A percentile compares a stretch with the other conserved stretches of the same genome.
These are phyloP conservation scores for Thera britannica DNA, from an alignment of 2,888 invertebrate species.

Conservation along the genomic window DNA sequence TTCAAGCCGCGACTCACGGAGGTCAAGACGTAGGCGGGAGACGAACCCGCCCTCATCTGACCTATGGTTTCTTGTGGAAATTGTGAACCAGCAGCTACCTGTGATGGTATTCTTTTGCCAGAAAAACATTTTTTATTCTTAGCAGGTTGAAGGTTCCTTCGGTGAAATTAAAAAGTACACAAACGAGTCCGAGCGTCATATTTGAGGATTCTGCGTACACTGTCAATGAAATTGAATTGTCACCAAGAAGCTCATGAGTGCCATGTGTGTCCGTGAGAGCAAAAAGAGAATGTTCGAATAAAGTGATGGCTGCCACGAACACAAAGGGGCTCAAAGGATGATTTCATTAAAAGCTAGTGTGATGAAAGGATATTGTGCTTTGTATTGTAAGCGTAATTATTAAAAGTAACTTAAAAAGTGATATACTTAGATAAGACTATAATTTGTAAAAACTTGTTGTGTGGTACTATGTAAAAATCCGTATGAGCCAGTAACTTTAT, in stretches of 20 bases:
- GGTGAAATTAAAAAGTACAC: no score
- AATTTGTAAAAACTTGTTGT: neutral
- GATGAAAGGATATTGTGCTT: neutral
- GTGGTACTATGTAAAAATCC: neutral
- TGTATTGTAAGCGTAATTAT: neutral
- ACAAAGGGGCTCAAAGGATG: neutral
- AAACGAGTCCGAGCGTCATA: no score
- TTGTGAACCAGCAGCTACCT: neutral
- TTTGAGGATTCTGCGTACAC: no score
- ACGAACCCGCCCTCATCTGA: neutral
- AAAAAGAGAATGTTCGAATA: no score
- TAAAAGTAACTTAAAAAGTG: neutral
- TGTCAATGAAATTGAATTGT: no score
- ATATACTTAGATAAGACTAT: neutral
- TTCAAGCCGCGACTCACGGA: slow-evolving; percentile 12
- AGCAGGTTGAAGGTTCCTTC: no score
- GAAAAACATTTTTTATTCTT: neutral
- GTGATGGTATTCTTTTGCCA: neutral
- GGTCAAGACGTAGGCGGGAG: slow-evolving; percentile 6
- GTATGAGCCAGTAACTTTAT: neutral
- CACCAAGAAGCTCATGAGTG: no score
- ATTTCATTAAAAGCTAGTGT: neutral
- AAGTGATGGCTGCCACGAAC: neutral
- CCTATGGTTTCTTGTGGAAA: neutral
- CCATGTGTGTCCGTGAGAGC: no score